These are phyloP conservation scores for Eulemur rubriventer DNA, from an alignment of 2,797 vertebrate species.

Conservation along the genomic window DNA sequence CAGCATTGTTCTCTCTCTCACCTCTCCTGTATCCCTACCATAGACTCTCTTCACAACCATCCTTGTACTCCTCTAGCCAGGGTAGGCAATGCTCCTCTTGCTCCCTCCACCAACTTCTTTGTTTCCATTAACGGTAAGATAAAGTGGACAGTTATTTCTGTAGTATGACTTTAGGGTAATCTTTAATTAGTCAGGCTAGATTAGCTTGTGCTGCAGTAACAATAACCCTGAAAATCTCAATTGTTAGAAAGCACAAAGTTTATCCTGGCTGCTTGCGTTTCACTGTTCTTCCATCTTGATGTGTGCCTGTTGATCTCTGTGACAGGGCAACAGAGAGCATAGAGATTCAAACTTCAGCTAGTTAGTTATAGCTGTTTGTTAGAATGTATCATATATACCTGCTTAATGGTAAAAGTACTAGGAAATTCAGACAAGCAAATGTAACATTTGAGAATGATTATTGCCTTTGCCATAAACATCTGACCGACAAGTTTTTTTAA, in stretches of 20 bases:
- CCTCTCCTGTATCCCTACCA: accelerated
- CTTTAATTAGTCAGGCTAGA: neutral
- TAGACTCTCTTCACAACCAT: neutral
- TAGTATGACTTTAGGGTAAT: neutral
- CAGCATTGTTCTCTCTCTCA: neutral
- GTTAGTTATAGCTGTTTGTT: neutral
- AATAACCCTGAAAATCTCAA: neutral
- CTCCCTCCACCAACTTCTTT: neutral
- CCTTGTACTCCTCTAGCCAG: neutral
- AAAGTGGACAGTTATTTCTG: neutral
- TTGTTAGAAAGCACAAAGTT: neutral
- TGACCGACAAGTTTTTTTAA: neutral
- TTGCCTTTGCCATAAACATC: neutral
- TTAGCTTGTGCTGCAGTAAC: neutral
- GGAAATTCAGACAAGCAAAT: neutral
- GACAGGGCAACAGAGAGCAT: neutral
- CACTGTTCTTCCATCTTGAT: neutral
- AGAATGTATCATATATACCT: neutral
- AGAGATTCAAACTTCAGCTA: neutral
- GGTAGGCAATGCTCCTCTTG: neutral
- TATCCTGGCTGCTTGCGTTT: neutral
- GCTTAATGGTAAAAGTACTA: neutral
- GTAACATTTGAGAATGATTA: neutral
- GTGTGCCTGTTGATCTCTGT: neutral
- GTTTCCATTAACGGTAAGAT: neutral